These are phyloP conservation scores for Hydrozoanthus tunicans DNA, from an alignment of 64 coral and sea anemone species.

Conservation along the genomic window DNA sequence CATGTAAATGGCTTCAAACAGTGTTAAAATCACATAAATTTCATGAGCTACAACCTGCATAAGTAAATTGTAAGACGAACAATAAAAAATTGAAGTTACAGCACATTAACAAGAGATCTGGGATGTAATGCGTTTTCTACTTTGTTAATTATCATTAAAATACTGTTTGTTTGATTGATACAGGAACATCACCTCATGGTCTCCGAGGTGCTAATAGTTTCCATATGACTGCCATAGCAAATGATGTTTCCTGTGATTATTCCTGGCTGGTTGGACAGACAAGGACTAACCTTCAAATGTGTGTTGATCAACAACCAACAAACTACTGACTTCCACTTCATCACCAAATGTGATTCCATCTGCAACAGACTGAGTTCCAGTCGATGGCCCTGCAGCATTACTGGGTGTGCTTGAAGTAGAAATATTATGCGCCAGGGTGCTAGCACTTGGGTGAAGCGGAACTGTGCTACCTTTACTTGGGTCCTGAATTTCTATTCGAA, in stretches of 20 bases:
- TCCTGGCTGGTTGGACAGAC: background rate
- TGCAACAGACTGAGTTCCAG: conserved; percentile 39
- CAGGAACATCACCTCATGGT: too few relatives aligned
- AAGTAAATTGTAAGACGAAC: too few relatives aligned
- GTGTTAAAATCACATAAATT: too few relatives aligned
- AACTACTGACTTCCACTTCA: conserved; percentile 87
- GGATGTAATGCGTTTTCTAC: too few relatives aligned
- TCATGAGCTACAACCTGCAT: too few relatives aligned
- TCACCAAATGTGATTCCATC: conserved; percentile 98
- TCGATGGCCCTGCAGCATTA: conserved; percentile 27
- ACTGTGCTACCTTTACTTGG: conserved; percentile 49
- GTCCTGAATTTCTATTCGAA: conserved; percentile 83
- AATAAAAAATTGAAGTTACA: too few relatives aligned
- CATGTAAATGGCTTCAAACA: too few relatives aligned
- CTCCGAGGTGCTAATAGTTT: too few relatives aligned
- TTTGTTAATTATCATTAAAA: too few relatives aligned
- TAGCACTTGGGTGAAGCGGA: conserved; percentile 87
- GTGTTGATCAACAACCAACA: conserved; percentile 92
- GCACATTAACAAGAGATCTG: too few relatives aligned
- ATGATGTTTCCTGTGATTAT: background rate
- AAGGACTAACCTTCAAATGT: conserved; percentile 89
- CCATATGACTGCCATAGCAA: too few relatives aligned
- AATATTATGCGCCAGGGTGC: conserved; percentile 86
- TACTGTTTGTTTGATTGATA: too few relatives aligned
- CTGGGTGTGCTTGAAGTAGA: conserved; percentile 61